phyloP scores from a whole-genome alignment of 2,797 vertebrate genomes.

The Pristis pectinata region DNA sequence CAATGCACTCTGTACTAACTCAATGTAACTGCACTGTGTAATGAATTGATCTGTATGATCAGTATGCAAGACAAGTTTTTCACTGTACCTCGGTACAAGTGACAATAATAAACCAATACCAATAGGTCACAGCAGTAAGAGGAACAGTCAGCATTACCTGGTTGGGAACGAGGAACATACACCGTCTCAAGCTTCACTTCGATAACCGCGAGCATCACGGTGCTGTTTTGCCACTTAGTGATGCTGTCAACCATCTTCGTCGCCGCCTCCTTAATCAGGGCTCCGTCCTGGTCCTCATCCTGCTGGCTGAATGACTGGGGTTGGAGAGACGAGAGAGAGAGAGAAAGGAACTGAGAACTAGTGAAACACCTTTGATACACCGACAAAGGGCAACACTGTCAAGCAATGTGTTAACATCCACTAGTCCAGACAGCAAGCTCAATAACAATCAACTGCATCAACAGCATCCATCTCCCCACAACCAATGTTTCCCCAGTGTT shows the following conservation, averaged over 20 bases:
- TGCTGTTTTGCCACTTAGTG: constrained; percentile 81
- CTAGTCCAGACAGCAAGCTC: neutral
- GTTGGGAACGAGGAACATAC: constrained; percentile 44
- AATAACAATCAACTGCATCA: neutral
- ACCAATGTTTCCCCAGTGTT: neutral
- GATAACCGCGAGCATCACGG: constrained; percentile 73
- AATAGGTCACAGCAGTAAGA: too few species aligned
- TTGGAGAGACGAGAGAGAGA: neutral
- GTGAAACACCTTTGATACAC: too few species aligned
- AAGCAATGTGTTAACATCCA: neutral
- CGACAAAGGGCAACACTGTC: neutral
- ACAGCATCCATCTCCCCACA: neutral
- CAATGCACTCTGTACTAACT: too few species aligned
- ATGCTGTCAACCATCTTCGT: constrained; percentile 71
- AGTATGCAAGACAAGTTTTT: too few species aligned
- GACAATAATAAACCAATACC: too few species aligned
- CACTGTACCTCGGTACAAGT: too few species aligned
- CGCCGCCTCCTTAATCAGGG: constrained; percentile 73
- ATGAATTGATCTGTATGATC: too few species aligned
- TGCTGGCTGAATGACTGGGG: constrained; percentile 72
- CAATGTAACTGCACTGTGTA: too few species aligned
- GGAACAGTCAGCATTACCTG: neutral
- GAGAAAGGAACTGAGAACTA: neutral
- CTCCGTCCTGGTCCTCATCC: constrained; percentile 64
- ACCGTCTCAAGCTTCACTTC: constrained; percentile 84